Conservation (phyloP, 2,888 invertebrate species). For the Meandrusa payeni region DNA sequence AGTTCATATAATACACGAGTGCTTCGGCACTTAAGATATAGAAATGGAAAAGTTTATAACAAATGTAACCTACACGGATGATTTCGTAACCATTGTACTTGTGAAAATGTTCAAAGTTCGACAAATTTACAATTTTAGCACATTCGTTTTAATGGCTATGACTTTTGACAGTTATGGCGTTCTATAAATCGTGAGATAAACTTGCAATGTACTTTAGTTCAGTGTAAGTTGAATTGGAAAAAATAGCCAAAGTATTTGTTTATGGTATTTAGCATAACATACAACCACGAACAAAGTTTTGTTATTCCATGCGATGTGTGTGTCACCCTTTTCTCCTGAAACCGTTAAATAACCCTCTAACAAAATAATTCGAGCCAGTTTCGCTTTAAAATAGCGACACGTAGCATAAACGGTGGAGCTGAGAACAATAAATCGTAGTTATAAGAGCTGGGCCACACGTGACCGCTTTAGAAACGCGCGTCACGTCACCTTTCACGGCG, state of each 20-base stretch:
- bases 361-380: slow-evolving; percentile 18
- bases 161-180: slow-evolving; percentile 11
- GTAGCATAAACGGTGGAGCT: slow-evolving; percentile 13
- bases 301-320: too few species aligned
- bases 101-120: slow-evolving; percentile 6
- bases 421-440: slow-evolving; percentile 22
- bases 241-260: too few species aligned
- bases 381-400: slow-evolving; percentile 27
- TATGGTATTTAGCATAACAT: too few species aligned
- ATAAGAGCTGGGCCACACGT: slow-evolving; percentile 20
- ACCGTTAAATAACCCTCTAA: slow-evolving; percentile 11
- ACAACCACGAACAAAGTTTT: too few species aligned
- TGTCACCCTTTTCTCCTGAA: too few species aligned
- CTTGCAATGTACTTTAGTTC: too few species aligned
- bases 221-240: too few species aligned
- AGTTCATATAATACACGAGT: too few species aligned
- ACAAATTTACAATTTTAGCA: slow-evolving; percentile 9
- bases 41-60: neutral
- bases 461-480: slow-evolving; percentile 18
- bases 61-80: neutral
- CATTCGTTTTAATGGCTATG: slow-evolving; percentile 3
- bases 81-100: neutral
- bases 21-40: too few species aligned
- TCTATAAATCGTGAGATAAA: slow-evolving; percentile 4
- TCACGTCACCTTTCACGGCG: slow-evolving; percentile 14